These are phyloP conservation scores for Alligator mississippiensis DNA, from an alignment of 2,113 vertebrate species.

Conservation along the genomic window DNA sequence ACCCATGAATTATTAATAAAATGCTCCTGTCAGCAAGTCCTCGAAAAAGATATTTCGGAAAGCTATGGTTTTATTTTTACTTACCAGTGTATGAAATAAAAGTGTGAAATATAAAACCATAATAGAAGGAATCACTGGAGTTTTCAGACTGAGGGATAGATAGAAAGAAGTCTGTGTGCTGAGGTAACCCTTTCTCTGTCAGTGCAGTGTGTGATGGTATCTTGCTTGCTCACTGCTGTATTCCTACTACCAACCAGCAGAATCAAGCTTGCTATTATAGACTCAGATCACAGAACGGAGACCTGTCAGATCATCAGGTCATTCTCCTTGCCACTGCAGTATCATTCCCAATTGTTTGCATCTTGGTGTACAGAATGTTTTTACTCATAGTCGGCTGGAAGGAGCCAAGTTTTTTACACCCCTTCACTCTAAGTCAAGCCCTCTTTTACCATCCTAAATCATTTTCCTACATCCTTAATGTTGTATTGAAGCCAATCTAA, in stretches of 20 bases:
- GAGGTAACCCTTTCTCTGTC: not conserved
- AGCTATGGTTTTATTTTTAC: not conserved
- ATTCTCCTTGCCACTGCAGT: not conserved
- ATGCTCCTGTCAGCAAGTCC: not conserved
- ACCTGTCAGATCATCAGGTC: not conserved
- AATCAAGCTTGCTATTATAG: accelerated
- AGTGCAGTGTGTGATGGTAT: not conserved
- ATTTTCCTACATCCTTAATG: not conserved
- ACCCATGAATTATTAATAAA: not conserved
- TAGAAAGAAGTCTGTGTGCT: not conserved
- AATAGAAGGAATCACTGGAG: not conserved
- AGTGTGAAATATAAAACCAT: not conserved
- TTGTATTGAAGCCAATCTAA: not conserved
- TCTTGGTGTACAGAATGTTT: not conserved
- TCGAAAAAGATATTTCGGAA: not conserved
- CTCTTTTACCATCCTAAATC: not conserved
- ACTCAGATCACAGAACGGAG: not conserved
- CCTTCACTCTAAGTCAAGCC: not conserved
- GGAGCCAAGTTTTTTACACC: too few relatives aligned
- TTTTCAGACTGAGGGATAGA: not conserved
- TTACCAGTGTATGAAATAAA: not conserved
- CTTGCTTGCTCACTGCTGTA: not conserved
- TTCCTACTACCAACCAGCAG: not conserved
- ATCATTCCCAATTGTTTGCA: not conserved
- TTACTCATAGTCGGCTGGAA: not conserved